Base-by-base conservation (phyloP, 1,140 invertebrate species). In the Oryzaephilus surinamensis region DNA sequence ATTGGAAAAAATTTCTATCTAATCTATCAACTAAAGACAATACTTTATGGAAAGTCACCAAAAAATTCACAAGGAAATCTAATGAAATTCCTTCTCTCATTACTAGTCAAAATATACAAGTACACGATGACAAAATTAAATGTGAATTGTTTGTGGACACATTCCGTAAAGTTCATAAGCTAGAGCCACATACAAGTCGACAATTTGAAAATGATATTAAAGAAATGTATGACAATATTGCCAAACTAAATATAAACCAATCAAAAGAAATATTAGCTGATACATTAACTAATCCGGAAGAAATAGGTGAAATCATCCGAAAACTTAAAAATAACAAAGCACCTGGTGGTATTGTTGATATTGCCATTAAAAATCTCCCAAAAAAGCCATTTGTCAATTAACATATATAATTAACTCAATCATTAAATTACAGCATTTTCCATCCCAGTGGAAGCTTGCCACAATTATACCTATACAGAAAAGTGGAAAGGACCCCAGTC, bases 401-500 rank as follows among this genome's bases (percentile, higher is more conserved):
- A 38, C 32, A 13, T 43, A 52, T 17, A 52, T 62, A 3, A 57
- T 59, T 13, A 62, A 62, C 31, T 40, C 52, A 13, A 44, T 36
- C 2, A 19, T 62, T 1, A 48, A 46, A 44, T 34, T 45, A 8
- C 43, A 45, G 6, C 43, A 57, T 28, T 62, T 53, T 30, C 55
- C 58, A 0, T 0, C 2, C 2, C 6, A 32, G 1, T 62, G 56
- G 55, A 64, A 64, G 51, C 16, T 40, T n/a, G 50, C 46, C 4
- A 54, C 46, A 2, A 34, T 60, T 5, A 44, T 52, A 2, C 44
- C 54, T 0, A 52, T 63, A 2, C 45, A 34, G 2, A 65, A 65
- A 46, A 36, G 43, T 16, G 42, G 49, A 2, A 63, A 63, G 45
- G 19, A 36, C 5, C 23, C 32, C 30, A 24, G 11, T 6, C 2